Percentiles rank a stretch among this genome's conserved stretches.
Evolutionary conservation across 2,113 vertebrate species (phyloP).

Genomic region (Rhabdomys dilectus): DNA sequence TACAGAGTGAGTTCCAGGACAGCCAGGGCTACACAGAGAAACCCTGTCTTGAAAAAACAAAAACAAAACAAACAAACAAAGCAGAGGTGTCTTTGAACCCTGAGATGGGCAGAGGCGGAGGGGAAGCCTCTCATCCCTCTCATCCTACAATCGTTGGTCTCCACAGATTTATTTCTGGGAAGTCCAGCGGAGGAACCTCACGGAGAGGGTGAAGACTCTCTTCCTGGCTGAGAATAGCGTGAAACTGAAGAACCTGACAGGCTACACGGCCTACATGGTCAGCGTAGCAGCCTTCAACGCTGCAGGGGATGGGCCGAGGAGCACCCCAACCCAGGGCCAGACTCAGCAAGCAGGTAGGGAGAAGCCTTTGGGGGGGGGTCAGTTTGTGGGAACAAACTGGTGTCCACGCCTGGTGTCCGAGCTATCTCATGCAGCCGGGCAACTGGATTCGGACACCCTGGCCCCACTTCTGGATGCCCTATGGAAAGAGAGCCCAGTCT

Average conservation of each 20-base stretch:
- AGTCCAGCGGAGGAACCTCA: conserved; percentile 92
- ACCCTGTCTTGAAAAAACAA: no score
- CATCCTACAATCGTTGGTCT: rapidly evolving
- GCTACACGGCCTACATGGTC: conserved; percentile 97
- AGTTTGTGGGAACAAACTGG: background rate
- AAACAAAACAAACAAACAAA: no score
- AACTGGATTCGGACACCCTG: background rate
- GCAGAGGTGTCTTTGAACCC: background rate
- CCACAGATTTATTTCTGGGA: conserved; percentile 97
- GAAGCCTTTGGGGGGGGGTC: background rate
- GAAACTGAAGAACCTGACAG: conserved; percentile 97
- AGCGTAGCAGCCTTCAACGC: conserved; percentile 96
- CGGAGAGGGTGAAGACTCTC: conserved; percentile 91
- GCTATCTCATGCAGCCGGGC: rapidly evolving
- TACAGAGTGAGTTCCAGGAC: no score
- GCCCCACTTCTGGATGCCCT: rapidly evolving
- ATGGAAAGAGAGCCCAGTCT: background rate
- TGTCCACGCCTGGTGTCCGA: rapidly evolving
- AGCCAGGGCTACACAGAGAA: no score
- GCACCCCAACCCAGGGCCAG: conserved; percentile 89
- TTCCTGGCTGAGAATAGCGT: conserved; percentile 94
- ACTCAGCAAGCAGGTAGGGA: conserved; percentile 96
- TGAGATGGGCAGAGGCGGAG: background rate
- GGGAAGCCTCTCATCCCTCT: rapidly evolving
- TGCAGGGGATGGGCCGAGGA: conserved; percentile 95